Conservation (phyloP, 1,140 invertebrate species). For the Alviniconcha marisindica region DNA sequence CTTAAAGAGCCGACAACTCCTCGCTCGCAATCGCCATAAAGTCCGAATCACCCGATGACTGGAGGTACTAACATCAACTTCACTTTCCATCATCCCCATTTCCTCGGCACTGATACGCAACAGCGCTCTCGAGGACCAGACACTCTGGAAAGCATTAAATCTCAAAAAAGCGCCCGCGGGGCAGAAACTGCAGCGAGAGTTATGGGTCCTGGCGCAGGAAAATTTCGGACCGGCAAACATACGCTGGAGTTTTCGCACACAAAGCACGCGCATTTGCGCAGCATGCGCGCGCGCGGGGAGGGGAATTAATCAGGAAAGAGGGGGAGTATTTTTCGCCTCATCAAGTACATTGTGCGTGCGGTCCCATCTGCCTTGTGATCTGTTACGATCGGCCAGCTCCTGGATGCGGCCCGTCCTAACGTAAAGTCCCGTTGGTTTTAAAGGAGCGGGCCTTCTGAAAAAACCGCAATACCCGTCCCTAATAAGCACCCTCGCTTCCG, state of each 20-base stretch:
- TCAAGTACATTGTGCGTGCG: slow-evolving; percentile 22
- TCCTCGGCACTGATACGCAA: slow-evolving; percentile 1
- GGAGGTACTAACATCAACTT: neutral
- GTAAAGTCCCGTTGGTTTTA: no score
- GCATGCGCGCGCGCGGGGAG: slow-evolving; percentile 6
- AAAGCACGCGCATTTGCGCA: slow-evolving; percentile 21
- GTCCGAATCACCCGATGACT: no score
- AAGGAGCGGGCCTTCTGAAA: no score
- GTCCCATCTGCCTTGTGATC: slow-evolving; percentile 27
- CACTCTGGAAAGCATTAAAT: neutral
- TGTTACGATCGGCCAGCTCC: neutral
- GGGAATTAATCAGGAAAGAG: slow-evolving; percentile 26
- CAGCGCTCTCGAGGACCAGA: neutral
- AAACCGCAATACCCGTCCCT: no score
- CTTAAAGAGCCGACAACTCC: no score
- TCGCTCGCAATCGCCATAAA: no score
- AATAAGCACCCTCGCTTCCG: no score
- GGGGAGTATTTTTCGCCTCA: slow-evolving; percentile 33
- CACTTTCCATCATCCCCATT: neutral
- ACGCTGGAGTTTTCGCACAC: slow-evolving; percentile 27
- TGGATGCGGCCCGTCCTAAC: no score
- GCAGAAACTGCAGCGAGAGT: slow-evolving; percentile 4
- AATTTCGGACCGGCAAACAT: slow-evolving; percentile 20
- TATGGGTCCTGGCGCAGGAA: slow-evolving; percentile 3
- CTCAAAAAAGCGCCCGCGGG: slow-evolving; percentile 6